phyloP scores from a whole-genome alignment of 2,113 vertebrate genomes.

The Chloropsis cyanopogon region DNA sequence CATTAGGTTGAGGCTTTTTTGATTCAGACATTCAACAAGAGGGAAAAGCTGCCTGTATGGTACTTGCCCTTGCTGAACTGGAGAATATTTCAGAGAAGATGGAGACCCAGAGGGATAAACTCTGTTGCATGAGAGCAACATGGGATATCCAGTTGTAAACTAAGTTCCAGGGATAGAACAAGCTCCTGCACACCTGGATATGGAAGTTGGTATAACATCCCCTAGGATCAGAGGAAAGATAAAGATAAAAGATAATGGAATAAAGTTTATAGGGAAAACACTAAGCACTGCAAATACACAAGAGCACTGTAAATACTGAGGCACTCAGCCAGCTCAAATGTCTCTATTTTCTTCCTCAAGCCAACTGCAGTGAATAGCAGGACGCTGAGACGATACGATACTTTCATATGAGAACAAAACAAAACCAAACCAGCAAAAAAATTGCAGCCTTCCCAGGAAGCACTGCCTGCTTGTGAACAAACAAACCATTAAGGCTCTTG shows the following conservation, averaged over 20 bases:
- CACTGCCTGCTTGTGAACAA: conserved; percentile 11
- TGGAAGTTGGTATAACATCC: neutral
- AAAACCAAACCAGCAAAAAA: neutral
- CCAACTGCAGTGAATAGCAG: neutral
- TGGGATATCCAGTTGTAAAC: neutral
- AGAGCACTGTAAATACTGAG: neutral
- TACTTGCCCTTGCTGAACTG: neutral
- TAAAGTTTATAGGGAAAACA: neutral
- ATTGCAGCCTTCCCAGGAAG: neutral
- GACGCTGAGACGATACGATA: neutral
- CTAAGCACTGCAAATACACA: neutral
- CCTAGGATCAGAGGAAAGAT: neutral
- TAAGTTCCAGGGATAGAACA: neutral
- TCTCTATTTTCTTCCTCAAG: neutral
- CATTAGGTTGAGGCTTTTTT: neutral
- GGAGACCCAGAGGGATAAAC: neutral
- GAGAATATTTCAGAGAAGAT: neutral
- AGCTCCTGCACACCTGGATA: neutral
- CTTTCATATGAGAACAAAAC: neutral
- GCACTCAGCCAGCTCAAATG: neutral
- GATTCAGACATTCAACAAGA: neutral
- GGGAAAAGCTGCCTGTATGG: neutral
- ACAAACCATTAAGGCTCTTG: conserved; percentile 31
- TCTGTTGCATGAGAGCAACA: neutral
- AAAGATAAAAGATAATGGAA: neutral